Percentiles rank a stretch among this genome's conserved stretches.
Evolutionary conservation across 2,113 vertebrate genomes (phyloP).

Genomic region (Synodontis membranacea): DNA sequence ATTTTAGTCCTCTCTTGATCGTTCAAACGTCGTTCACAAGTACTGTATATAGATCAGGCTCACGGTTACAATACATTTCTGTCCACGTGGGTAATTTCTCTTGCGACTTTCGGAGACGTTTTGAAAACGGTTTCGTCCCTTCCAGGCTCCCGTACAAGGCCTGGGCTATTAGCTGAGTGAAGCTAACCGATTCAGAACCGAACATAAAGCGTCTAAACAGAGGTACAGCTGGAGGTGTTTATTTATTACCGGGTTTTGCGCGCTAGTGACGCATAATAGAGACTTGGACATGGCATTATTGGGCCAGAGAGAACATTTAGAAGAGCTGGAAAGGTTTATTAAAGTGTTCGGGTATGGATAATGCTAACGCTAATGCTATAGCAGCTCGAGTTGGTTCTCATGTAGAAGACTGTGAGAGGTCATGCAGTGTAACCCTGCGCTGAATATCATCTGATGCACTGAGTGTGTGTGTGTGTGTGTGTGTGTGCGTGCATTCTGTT

Average conservation of each 20-base stretch:
- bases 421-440: too few species aligned
- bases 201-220: slow-evolving; percentile 31
- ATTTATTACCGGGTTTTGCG: not conserved
- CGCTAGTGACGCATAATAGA: not conserved
- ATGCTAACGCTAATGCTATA: slow-evolving; percentile 23
- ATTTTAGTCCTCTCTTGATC: too few species aligned
- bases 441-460: too few species aligned
- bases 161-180: slow-evolving; percentile 16
- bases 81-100: not conserved
- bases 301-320: too few species aligned
- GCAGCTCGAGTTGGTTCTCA: not conserved
- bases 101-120: slow-evolving; percentile 1
- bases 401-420: not conserved
- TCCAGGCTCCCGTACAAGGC: slow-evolving; percentile 35
- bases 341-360: not conserved
- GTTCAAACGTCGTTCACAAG: too few species aligned
- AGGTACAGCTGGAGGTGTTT: not conserved
- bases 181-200: not conserved
- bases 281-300: not conserved
- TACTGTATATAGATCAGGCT: not conserved
- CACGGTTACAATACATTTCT: not conserved
- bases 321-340: not conserved
- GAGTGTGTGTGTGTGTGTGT: too few species aligned
- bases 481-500: too few species aligned
- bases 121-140: slow-evolving; percentile 38